These are phyloP conservation scores for Dicranocentrus wangi DNA, from an alignment of 2,888 invertebrate species.

Conservation along the genomic window DNA sequence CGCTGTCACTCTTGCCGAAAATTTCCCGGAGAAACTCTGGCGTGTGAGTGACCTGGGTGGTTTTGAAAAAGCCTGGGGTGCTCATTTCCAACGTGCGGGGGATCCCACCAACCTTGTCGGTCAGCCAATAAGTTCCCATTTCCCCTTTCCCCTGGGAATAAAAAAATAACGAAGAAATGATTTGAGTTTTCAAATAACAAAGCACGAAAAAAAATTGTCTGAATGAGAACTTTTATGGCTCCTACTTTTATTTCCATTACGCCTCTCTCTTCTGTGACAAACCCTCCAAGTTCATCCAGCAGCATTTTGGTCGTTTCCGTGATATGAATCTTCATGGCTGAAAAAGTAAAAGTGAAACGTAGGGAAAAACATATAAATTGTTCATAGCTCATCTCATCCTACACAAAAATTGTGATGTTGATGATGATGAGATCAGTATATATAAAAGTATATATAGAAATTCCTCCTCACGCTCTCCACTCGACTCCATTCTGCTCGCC, in stretches of 20 bases:
- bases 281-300: slow-evolving; percentile 76
- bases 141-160: slow-evolving; percentile 77
- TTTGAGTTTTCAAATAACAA: slow-evolving; percentile 8
- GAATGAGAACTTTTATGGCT: not conserved
- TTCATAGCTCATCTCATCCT: too few species aligned
- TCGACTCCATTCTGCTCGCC: slow-evolving; percentile 81
- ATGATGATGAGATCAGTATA: not conserved
- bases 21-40: slow-evolving; percentile 70
- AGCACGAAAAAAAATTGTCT: too few species aligned
- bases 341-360: too few species aligned
- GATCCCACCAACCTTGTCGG: slow-evolving; percentile 75
- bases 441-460: too few species aligned
- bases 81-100: slow-evolving; percentile 76
- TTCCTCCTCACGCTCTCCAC: slow-evolving; percentile 75
- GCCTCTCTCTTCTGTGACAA: slow-evolving; percentile 73
- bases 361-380: too few species aligned
- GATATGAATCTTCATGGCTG: slow-evolving; percentile 80
- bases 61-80: slow-evolving; percentile 73
- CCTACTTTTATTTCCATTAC: slow-evolving; percentile 71
- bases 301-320: slow-evolving; percentile 78
- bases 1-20: slow-evolving; percentile 65
- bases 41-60: slow-evolving; percentile 6
- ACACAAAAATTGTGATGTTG: too few species aligned
- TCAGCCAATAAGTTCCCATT: slow-evolving; percentile 79
- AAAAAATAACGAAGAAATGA: not conserved